Percentiles rank a stretch among this genome's conserved stretches.
Evolutionary conservation across 2,888 invertebrate genomes (phyloP).

Genomic region (Argyra leucocephala): DNA sequence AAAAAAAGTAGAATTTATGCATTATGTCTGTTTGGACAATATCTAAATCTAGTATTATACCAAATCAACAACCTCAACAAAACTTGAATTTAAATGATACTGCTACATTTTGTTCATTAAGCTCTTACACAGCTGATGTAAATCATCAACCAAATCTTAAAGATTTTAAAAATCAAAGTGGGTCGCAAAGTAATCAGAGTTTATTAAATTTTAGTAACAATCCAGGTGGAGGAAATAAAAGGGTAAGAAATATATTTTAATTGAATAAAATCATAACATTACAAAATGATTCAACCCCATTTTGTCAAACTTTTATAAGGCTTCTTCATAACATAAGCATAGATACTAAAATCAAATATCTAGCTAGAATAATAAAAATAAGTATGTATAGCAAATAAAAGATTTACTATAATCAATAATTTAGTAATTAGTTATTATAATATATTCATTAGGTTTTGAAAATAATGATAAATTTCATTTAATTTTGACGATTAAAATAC

Average conservation of each 20-base stretch:
- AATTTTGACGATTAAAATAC: too few relatives aligned
- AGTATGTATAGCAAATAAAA: too few relatives aligned
- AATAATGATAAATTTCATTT: too few relatives aligned
- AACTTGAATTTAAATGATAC: not conserved
- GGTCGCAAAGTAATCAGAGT: not conserved
- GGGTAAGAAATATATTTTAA: not conserved
- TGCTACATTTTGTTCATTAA: not conserved
- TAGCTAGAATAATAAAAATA: too few relatives aligned
- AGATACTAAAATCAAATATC: too few relatives aligned
- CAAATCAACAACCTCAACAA: not conserved
- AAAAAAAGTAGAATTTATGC: not conserved
- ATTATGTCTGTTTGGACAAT: constrained; percentile 4
- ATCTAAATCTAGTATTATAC: not conserved
- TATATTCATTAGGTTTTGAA: too few relatives aligned
- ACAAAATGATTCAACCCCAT: too few relatives aligned
- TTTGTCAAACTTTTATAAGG: too few relatives aligned
- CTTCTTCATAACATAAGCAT: too few relatives aligned
- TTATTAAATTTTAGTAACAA: not conserved
- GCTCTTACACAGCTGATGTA: not conserved
- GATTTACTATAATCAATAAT: too few relatives aligned
- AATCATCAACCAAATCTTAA: not conserved
- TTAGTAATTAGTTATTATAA: too few relatives aligned
- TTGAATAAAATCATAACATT: too few relatives aligned
- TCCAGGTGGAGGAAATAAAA: not conserved
- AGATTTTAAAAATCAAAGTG: not conserved